Conservation (phyloP, 2,113 vertebrate genomes). For the Columba janthina region DNA sequence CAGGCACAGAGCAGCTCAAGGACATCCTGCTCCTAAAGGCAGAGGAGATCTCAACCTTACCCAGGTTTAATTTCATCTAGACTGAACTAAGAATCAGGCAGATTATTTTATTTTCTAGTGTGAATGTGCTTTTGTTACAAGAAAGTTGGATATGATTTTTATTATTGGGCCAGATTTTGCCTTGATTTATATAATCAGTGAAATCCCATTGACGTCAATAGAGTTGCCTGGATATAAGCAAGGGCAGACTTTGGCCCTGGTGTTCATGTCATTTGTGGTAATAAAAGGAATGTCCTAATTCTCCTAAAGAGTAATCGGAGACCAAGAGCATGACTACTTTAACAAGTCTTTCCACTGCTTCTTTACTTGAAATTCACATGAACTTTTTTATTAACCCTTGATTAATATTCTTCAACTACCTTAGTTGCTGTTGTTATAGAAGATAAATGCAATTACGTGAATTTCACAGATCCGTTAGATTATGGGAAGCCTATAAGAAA, state of each 20-base stretch:
- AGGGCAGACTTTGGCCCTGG: slow-evolving; percentile 40
- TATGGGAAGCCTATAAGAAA: not conserved
- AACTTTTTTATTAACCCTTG: slow-evolving; percentile 10
- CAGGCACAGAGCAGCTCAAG: not conserved
- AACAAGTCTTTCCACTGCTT: slow-evolving; percentile 58
- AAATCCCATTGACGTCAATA: slow-evolving; percentile 63
- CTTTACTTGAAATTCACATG: slow-evolving; percentile 30
- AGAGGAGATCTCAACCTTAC: not conserved
- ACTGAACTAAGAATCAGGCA: not conserved
- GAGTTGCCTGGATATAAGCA: slow-evolving; percentile 53
- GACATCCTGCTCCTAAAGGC: not conserved
- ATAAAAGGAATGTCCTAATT: slow-evolving; percentile 62
- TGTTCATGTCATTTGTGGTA: slow-evolving; percentile 55
- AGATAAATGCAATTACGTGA: not conserved
- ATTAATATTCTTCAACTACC: not conserved
- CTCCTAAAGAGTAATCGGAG: slow-evolving; percentile 18
- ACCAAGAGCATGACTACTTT: slow-evolving; percentile 40
- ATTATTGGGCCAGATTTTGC: slow-evolving; percentile 30
- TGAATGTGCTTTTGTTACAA: not conserved
- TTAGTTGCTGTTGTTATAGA: not conserved
- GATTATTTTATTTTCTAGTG: slow-evolving; percentile 9
- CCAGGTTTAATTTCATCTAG: not conserved
- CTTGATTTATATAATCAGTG: slow-evolving; percentile 58
- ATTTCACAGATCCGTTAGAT: not conserved
- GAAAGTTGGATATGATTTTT: slow-evolving; percentile 50